These are phyloP conservation scores for Aricia artaxerxes DNA, from an alignment of 2,888 invertebrate species.

Conservation along the genomic window DNA sequence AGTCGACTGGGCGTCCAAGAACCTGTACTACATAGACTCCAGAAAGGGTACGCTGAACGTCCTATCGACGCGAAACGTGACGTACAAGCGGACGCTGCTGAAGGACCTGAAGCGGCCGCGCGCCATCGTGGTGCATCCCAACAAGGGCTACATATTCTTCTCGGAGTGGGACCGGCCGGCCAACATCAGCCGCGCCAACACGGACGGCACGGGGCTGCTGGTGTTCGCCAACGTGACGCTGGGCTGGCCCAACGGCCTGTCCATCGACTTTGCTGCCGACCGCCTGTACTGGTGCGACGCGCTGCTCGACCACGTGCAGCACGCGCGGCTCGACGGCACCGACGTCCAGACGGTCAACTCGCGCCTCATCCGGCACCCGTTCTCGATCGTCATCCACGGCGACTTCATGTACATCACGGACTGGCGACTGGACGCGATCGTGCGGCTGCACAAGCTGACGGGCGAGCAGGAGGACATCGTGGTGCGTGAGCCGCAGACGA, in stretches of 20 bases:
- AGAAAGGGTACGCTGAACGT: constrained; percentile 97
- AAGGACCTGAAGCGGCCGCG: constrained; percentile 95
- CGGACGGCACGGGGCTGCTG: constrained; percentile 92
- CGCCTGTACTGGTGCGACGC: constrained; percentile 99
- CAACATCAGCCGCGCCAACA: constrained; percentile 95
- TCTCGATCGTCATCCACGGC: constrained; percentile 93
- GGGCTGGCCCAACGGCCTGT: constrained; percentile 98
- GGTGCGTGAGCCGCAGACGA: constrained; percentile 93
- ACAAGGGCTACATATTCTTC: constrained; percentile 95
- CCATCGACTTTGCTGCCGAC: constrained; percentile 93
- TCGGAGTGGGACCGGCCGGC: constrained; percentile 98
- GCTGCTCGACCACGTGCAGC: constrained; percentile 96
- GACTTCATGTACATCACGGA: constrained; percentile 98
- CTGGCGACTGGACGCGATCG: constrained; percentile 97
- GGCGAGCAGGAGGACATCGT: constrained; percentile 93
- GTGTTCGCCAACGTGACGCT: constrained; percentile 95
- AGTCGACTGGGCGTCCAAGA: constrained; percentile 97
- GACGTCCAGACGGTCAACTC: constrained; percentile 95
- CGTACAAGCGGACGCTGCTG: constrained; percentile 89
- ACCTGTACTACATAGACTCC: constrained; percentile 96
- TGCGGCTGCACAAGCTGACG: constrained; percentile 92
- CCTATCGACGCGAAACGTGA: constrained; percentile 91
- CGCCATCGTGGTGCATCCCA: constrained; percentile 98
- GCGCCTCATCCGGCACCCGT: constrained; percentile 91
- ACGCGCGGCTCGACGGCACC: constrained; percentile 93